Base-by-base conservation (phyloP, 2,888 invertebrate genomes). In the Eupithecia tripunctaria region DNA sequence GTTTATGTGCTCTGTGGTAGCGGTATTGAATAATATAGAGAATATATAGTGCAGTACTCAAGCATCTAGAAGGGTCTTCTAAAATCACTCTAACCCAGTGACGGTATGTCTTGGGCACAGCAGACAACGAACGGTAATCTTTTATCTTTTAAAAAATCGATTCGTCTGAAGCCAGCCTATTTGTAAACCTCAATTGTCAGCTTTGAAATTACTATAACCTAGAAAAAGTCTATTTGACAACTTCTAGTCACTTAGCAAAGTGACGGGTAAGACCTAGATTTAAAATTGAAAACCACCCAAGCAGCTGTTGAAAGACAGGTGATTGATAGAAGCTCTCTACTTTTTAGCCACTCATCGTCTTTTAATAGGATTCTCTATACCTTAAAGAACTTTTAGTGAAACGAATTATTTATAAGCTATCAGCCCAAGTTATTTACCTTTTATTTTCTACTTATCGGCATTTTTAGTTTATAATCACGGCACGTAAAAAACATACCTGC, bases 261-360 rank as follows among this genome's bases (percentile, higher is more conserved):
- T 60, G 60, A 60, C 29, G 15, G 18, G 18, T 29, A 18, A 29
- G 15, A 60, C 29, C 60, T 60, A 60, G 29, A 29, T 60, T 29
- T 60, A 3, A 15, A 60, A 60, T 60, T 63, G 63, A 60, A 60
- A 60, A 14, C 21, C 60, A 60, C 4, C 29, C 60, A 25, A 25
- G 56, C 29, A 15, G 27, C 29, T 29, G 60, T 21, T 63, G n/a
- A 63, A 32, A 32, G 63, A 63, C 60, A 60, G 18, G 60, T 60
- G 60, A 60, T 60, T 8, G 29, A 60, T 60, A 18, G 27, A 18
- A 15, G 59, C 27, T 60, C 15, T 29, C 60, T 18, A 29, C 29
- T 60, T 60, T 59, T 18, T 18, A 29, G 29, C 60, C 18, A 60
- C 15, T 63, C 63, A 60, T 60, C 60, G 60, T 29, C 27, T 29